Conservation (phyloP, 2,797 vertebrate genomes). For the Nyctalus aviator region DNA sequence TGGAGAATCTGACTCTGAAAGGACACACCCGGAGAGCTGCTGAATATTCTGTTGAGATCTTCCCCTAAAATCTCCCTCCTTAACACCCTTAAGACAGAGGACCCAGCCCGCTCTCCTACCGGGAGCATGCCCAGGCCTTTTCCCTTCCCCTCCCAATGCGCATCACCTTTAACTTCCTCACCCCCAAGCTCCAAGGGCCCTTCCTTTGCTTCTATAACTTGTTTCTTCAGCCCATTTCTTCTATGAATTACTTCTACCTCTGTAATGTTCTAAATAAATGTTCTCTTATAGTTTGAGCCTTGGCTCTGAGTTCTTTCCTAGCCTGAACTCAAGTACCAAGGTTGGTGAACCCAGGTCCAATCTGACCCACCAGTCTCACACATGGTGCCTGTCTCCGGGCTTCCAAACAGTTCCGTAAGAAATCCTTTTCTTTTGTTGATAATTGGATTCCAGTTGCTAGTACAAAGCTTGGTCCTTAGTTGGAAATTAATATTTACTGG, state of each 20-base stretch:
- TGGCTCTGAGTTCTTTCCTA: background rate
- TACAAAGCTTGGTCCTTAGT: background rate
- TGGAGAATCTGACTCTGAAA: background rate
- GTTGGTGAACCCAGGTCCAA: background rate
- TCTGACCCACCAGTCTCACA: background rate
- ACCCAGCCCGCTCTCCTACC: background rate
- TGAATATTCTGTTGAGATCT: background rate
- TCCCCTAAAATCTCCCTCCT: background rate
- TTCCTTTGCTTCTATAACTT: background rate
- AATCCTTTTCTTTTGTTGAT: slow-evolving; percentile 1
- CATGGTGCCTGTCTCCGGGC: background rate
- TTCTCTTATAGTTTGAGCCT: background rate
- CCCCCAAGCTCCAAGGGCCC: background rate
- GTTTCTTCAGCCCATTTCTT: background rate
- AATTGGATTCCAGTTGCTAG: background rate
- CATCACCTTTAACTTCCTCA: background rate
- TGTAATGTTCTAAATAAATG: background rate
- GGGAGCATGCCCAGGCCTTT: background rate
- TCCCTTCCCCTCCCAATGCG: background rate
- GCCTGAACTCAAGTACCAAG: background rate
- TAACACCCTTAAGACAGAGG: background rate
- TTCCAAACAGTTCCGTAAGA: background rate
- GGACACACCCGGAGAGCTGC: background rate
- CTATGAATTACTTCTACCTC: background rate
- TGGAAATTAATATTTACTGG: background rate